Evolutionary conservation across 2,888 invertebrate species (phyloP).

Genomic region (Torymus texanus): DNA sequence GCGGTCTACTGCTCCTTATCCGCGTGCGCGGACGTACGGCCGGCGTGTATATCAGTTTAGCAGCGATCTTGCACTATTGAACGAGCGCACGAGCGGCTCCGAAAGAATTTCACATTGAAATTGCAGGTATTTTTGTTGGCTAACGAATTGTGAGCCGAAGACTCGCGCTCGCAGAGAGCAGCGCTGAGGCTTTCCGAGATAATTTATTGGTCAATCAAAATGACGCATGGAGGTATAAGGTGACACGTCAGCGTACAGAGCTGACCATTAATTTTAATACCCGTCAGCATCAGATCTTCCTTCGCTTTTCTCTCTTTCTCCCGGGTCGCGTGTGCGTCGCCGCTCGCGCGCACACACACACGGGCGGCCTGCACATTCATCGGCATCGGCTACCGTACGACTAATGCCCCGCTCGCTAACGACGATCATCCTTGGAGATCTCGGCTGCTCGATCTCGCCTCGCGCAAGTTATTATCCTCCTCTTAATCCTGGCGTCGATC

Average conservation of each 20-base stretch:
- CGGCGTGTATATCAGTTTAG: neutral
- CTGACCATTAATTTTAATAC: slow-evolving; percentile 73
- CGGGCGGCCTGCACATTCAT: slow-evolving; percentile 43
- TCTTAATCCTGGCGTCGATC: slow-evolving; percentile 56
- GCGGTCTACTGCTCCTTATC: too few relatives aligned
- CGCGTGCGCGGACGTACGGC: too few relatives aligned
- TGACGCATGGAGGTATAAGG: slow-evolving; percentile 74
- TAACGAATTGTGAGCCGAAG: slow-evolving; percentile 22
- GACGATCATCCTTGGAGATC: slow-evolving; percentile 66
- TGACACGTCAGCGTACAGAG: slow-evolving; percentile 73
- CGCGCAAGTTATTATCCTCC: slow-evolving; percentile 62
- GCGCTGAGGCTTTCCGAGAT: slow-evolving; percentile 58
- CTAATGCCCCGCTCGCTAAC: slow-evolving; percentile 62
- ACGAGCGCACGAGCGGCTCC: neutral
- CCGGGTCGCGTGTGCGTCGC: neutral
- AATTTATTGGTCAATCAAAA: slow-evolving; percentile 74
- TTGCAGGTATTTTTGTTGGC: slow-evolving; percentile 5
- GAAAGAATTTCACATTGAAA: slow-evolving; percentile 32
- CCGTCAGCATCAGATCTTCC: slow-evolving; percentile 68
- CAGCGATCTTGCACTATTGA: neutral
- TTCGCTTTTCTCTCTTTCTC: slow-evolving; percentile 58
- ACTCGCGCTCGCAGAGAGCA: neutral
- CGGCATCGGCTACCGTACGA: slow-evolving; percentile 60
- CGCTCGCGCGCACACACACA: slow-evolving; percentile 41
- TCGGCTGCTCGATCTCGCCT: slow-evolving; percentile 61